Evolutionary conservation across 2,113 vertebrate genomes (phyloP), one percentile per base, ranked within the genome.

Genomic region (Trichechus manatus): DNA sequence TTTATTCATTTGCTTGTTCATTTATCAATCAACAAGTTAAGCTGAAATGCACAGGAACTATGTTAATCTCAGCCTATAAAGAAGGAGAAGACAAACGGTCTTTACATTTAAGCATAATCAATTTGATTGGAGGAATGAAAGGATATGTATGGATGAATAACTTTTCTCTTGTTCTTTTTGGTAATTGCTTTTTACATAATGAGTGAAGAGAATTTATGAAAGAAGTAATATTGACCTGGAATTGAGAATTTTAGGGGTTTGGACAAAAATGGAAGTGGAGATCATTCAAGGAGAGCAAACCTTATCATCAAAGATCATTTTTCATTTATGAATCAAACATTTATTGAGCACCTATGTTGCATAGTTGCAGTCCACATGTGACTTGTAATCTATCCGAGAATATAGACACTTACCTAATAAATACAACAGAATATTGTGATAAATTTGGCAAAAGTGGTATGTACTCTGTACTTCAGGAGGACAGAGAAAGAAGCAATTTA

Each of bases 181-280:
- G 20, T 61, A 29, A 77, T 87, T 89, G 36, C 1, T 11, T 78
- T 89, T 95, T 77, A 50, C 85, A 94, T 88, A 56, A 36, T 82
- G 29, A 22, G 6, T 81, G 33, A 94, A 9, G 31, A 96, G 19
- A 84, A 81, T 77, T 95, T 90, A 47, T 78, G n/a, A 72, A 89
- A 70, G 19, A 89, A 61, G 7, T 64, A 63, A 63, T 44, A 81
- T 0, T 66, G 31, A 87, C 11, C 36, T 84, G 47, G 63, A 89
- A 87, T 7, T 64, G 53, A 87, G 31, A 83, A 31, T 53, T 20
- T 66, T 83, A 81, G 74, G 75, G 19, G 31, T 80, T 87, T 31
- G 82, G 59, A 85, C 4, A 81, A 47, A 97, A 97, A 78, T 82
- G 5, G 95, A 93, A 93, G 66, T n/a, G 6, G 68, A 74, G 23